Percentiles rank a stretch among this genome's conserved stretches.
phyloP scores from a whole-genome alignment of 1,140 invertebrate genomes.

The Charaxes varanes region DNA sequence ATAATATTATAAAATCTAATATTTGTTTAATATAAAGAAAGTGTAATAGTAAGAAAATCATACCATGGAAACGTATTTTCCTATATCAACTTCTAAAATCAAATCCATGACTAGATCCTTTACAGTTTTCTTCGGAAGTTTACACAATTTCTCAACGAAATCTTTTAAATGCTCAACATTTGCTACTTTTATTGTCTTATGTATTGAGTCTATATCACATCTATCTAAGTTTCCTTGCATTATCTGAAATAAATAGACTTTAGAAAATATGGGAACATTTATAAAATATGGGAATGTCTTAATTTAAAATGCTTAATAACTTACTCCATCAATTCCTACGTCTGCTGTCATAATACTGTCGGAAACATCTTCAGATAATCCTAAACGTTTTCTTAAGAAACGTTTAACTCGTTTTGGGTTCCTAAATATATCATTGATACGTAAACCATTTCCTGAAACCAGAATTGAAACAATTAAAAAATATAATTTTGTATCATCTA shows the following conservation, averaged over 20 bases:
- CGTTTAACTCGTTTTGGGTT: conserved; percentile 65
- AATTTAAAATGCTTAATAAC: too few relatives aligned
- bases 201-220: conserved; percentile 38
- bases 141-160: conserved; percentile 38
- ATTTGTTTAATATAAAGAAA: too few relatives aligned
- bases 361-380: conserved; percentile 46
- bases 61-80: conserved; percentile 65
- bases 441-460: conserved; percentile 70
- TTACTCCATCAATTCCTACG: conserved; percentile 74
- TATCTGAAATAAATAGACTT: conserved; percentile 34
- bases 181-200: conserved; percentile 30
- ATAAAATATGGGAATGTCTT: too few relatives aligned
- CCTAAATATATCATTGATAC: conserved; percentile 70
- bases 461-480: neutral
- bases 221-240: conserved; percentile 37
- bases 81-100: conserved; percentile 49
- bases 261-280: too few relatives aligned
- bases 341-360: conserved; percentile 67
- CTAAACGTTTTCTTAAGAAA: conserved; percentile 49
- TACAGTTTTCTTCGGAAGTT: conserved; percentile 30
- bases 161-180: conserved; percentile 28
- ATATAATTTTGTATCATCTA: too few relatives aligned
- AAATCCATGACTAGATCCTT: conserved; percentile 46
- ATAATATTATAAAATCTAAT: neutral
- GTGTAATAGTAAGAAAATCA: too few relatives aligned